Base-by-base conservation (phyloP, 37 sponge, comb jelly and placozoan genomes). In the Eunapius fragilis region DNA sequence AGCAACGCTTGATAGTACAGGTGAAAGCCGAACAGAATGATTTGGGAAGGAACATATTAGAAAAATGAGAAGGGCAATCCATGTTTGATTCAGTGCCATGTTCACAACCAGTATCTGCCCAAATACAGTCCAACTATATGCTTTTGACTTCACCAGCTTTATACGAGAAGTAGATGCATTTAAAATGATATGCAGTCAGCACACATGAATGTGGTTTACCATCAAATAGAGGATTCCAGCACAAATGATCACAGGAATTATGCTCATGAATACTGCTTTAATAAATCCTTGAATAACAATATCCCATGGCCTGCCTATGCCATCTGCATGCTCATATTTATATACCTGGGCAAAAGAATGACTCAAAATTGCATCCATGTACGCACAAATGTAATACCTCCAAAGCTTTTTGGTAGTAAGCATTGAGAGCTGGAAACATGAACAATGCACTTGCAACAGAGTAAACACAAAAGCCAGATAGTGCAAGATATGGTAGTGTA, bases 401-500 rank as follows among this genome's bases (percentile, higher is more conserved):
- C 50, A 93, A 72, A 6, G 87, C 84, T 25, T 76, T 82, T 7
- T 41, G 32, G 34, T 74, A 90, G 79, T 90, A 90, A 6, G 68
- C 25, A 30, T 80, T 70, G 82, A 93, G 49, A 58, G 72, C 80
- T 74, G 94, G 94, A 41, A 90, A 90, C 94, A 93, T 93, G 85
- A 93, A 93, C 68, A 93, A 84, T 13, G 94, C 90, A 87, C 91
- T 90, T 31, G 94, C 90, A 7, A 93, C 90, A 19, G 88, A 85
- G 77, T 90, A 90, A 58, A 93, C 88, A 87, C 91, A 93, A 80
- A 96, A 89, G 12, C 92, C 95, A 19, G 97, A 88, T 72, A 96
- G 70, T 3, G 94, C 68, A 37, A 94, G 82, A 31, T 94, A 74
- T 11, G 92, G 71, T 10, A 33, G 25, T 2, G 3, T 49, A 0